phyloP scores from a whole-genome alignment of 2,797 vertebrate genomes.

The Myotis planiceps region DNA sequence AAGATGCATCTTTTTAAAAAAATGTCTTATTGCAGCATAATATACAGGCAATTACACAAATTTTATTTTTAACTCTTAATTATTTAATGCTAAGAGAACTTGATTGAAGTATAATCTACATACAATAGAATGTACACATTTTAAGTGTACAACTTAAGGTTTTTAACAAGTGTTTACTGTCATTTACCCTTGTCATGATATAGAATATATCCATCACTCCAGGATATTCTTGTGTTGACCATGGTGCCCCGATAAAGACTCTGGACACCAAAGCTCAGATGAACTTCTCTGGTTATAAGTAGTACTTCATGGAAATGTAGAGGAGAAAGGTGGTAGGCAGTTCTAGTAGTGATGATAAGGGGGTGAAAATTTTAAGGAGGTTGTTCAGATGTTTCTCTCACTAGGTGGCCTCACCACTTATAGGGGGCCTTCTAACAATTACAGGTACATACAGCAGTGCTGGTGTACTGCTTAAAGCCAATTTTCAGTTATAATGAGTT shows the following conservation, averaged over 20 bases:
- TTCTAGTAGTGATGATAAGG: background rate
- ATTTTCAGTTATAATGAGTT: background rate
- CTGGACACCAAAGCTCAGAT: background rate
- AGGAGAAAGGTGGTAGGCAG: background rate
- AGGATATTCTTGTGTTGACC: background rate
- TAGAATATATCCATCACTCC: background rate
- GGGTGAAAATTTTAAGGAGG: background rate
- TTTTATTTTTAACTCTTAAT: background rate
- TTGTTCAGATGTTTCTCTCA: background rate
- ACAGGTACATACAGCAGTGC: background rate
- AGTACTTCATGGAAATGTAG: background rate
- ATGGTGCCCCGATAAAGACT: background rate
- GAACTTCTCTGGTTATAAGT: background rate
- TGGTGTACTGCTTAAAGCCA: background rate
- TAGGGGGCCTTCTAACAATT: background rate
- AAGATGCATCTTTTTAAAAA: constrained; percentile 59
- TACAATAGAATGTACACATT: background rate
- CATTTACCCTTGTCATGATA: background rate
- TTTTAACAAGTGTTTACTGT: background rate
- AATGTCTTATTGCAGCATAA: background rate
- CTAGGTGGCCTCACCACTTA: background rate
- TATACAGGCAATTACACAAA: background rate
- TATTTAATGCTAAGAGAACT: background rate
- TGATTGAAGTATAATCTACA: background rate
- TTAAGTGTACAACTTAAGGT: background rate